Evolutionary conservation across 1,140 invertebrate species (phyloP).

Genomic region (Eueides isabella): DNA sequence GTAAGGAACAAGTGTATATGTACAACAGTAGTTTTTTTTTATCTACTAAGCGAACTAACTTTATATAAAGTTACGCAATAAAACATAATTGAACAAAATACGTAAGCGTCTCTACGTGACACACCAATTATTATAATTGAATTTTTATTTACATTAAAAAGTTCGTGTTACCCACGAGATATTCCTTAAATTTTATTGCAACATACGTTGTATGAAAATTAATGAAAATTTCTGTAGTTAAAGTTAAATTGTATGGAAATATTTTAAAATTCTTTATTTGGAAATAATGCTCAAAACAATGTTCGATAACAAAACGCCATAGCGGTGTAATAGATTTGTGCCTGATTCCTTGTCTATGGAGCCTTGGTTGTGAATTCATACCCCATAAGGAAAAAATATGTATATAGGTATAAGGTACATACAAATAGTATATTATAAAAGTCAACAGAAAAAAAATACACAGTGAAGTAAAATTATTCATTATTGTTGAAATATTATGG

Average conservation of each 20-base stretch:
- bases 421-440: too few relatives aligned
- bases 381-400: too few relatives aligned
- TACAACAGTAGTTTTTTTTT: background rate
- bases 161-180: slow-evolving; percentile 7
- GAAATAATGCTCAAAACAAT: background rate
- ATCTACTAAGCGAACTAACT: background rate
- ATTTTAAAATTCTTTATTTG: background rate
- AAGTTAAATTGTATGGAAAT: background rate
- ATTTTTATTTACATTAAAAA: background rate
- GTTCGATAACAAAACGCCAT: too few relatives aligned
- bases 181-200: slow-evolving; percentile 2
- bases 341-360: too few relatives aligned
- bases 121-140: slow-evolving; percentile 12
- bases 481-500: too few relatives aligned
- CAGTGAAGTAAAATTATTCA: too few relatives aligned
- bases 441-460: too few relatives aligned
- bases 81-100: slow-evolving; percentile 5
- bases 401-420: too few relatives aligned
- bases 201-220: slow-evolving; percentile 3
- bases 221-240: background rate
- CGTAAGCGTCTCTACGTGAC: slow-evolving; percentile 1
- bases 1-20: too few relatives aligned
- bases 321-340: too few relatives aligned
- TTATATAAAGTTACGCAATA: background rate
- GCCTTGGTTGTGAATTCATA: too few relatives aligned